Conservation (phyloP, 2,797 vertebrate genomes). For the Sebastes steindachneri region DNA sequence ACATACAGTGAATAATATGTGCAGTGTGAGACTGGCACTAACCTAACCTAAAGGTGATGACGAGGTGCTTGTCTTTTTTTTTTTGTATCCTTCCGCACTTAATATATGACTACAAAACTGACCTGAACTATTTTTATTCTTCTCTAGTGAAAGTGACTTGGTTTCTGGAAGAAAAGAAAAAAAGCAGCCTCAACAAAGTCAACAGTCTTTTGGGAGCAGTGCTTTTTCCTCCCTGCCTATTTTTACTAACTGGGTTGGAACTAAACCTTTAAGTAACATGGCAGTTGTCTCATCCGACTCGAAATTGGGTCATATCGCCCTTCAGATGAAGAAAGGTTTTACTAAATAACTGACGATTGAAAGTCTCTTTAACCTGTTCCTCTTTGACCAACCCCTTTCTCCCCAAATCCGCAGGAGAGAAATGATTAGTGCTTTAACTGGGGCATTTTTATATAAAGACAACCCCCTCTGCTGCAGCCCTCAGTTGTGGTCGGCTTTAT, state of each 20-base stretch:
- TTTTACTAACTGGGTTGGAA: constrained; percentile 68
- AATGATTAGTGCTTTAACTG: constrained; percentile 28
- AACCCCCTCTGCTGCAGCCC: neutral
- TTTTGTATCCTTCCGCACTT: neutral
- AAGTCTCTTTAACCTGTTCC: constrained; percentile 9
- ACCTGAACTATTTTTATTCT: neutral
- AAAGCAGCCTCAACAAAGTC: neutral
- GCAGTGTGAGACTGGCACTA: neutral
- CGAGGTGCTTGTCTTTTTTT: neutral
- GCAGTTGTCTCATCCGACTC: constrained; percentile 28
- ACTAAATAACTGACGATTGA: neutral
- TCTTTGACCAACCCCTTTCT: constrained; percentile 3
- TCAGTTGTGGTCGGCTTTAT: constrained; percentile 23
- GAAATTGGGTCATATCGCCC: constrained; percentile 48
- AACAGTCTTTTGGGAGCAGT: neutral
- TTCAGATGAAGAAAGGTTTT: constrained; percentile 20
- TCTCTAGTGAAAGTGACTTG: neutral
- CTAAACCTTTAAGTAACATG: constrained; percentile 56
- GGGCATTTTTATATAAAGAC: constrained; percentile 14
- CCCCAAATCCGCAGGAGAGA: constrained; percentile 6
- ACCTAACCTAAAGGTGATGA: neutral
- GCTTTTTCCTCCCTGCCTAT: constrained; percentile 27
- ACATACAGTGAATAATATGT: neutral
- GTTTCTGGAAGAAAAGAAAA: constrained; percentile 5
- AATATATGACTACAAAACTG: neutral